Conservation (phyloP, 2,113 vertebrate species). For the Bambusicola thoracicus region DNA sequence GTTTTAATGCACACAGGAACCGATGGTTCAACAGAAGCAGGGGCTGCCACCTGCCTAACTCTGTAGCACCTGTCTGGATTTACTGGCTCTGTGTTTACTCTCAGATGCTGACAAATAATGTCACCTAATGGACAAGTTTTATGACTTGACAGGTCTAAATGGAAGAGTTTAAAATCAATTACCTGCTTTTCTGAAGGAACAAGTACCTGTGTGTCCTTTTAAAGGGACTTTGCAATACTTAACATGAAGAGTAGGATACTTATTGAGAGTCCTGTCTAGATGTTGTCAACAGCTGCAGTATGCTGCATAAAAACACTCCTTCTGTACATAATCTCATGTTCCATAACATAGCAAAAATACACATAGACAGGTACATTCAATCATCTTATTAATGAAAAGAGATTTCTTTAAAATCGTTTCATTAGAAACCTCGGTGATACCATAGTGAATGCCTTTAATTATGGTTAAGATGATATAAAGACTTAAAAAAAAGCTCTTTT, state of each 20-base stretch:
- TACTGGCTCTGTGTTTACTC: not conserved
- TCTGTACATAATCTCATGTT: not conserved
- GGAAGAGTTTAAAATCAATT: conserved; percentile 15
- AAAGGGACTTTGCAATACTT: not conserved
- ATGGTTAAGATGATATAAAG: not conserved
- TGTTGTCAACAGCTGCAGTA: not conserved
- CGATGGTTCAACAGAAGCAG: not conserved
- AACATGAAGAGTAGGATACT: not conserved
- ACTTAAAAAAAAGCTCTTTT: not conserved
- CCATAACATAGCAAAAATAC: not conserved
- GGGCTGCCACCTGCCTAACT: not conserved
- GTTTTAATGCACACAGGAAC: not conserved
- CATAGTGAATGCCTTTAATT: not conserved
- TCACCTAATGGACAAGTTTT: not conserved
- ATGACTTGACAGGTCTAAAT: not conserved
- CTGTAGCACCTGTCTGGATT: not conserved
- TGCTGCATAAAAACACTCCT: not conserved
- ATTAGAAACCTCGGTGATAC: not conserved
- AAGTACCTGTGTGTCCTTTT: not conserved
- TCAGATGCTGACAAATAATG: not conserved
- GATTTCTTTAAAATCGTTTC: not conserved
- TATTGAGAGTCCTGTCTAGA: not conserved
- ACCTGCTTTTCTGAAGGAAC: not conserved
- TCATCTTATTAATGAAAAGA: not conserved
- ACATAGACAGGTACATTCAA: not conserved